These are phyloP conservation scores for Porites cylindrica DNA, from an alignment of 92 coral and sea anemone genomes.

Conservation along the genomic window DNA sequence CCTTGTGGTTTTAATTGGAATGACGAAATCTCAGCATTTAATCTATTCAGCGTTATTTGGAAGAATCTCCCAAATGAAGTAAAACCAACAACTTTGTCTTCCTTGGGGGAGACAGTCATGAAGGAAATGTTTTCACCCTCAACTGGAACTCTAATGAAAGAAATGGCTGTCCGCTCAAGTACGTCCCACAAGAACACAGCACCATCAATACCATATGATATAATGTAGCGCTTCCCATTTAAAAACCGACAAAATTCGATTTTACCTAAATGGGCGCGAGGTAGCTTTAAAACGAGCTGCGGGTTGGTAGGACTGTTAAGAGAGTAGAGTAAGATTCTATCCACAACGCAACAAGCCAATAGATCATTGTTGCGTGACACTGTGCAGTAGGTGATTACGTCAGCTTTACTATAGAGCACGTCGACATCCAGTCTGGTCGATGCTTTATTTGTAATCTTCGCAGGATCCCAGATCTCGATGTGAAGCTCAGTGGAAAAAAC, in stretches of 20 bases:
- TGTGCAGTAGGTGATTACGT: background rate
- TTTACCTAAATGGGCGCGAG: slow-evolving; percentile 47
- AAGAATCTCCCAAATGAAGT: background rate
- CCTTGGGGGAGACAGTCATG: background rate
- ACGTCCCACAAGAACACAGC: slow-evolving; percentile 45
- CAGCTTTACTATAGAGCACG: background rate
- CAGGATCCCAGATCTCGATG: background rate
- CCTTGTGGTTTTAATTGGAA: no score
- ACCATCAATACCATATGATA: slow-evolving; percentile 37
- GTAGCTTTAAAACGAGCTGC: background rate
- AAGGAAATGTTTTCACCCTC: background rate
- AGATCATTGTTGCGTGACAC: background rate
- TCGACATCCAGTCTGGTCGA: background rate
- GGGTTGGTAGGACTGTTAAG: background rate
- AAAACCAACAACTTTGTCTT: background rate
- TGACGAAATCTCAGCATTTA: background rate
- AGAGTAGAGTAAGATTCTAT: background rate
- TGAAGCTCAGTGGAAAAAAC: background rate
- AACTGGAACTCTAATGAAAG: background rate
- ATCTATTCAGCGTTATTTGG: background rate
- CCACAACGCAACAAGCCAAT: slow-evolving; percentile 16
- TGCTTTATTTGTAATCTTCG: background rate
- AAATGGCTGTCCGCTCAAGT: slow-evolving; percentile 23
- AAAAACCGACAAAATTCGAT: slow-evolving; percentile 47
- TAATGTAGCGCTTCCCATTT: slow-evolving; percentile 29